These are phyloP conservation scores for Amblyjoppa fuscipennis DNA, from an alignment of 2,888 invertebrate genomes.

Conservation along the genomic window DNA sequence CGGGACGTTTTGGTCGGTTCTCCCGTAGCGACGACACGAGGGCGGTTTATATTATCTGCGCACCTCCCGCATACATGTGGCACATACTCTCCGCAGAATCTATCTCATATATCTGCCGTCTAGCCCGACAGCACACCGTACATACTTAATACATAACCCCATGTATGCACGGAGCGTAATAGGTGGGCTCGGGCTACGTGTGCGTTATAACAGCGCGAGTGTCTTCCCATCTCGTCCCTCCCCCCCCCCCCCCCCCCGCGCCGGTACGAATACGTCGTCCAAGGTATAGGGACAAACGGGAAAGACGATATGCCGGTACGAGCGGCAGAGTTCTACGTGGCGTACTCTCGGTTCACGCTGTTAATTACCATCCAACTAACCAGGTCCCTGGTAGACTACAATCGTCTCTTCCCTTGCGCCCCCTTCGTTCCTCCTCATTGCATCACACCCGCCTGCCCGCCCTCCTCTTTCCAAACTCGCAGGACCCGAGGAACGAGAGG, in stretches of 20 bases:
- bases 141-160: background rate
- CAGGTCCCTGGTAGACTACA: slow-evolving; percentile 56
- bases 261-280: slow-evolving; percentile 9
- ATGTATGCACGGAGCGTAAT: background rate
- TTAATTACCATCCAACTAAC: slow-evolving; percentile 73
- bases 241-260: no score
- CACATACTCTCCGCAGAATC: background rate
- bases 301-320: slow-evolving; percentile 40
- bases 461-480: slow-evolving; percentile 29
- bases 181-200: background rate
- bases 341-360: slow-evolving; percentile 52
- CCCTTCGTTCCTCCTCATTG: slow-evolving; percentile 3
- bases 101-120: slow-evolving; percentile 9
- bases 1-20: slow-evolving; percentile 30
- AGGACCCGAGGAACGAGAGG: background rate
- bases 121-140: background rate
- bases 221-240: background rate
- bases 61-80: slow-evolving; percentile 6
- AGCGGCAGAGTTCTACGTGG: slow-evolving; percentile 46
- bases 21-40: slow-evolving; percentile 16
- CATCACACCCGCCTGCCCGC: background rate
- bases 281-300: slow-evolving; percentile 26
- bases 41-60: slow-evolving; percentile 36
- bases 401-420: slow-evolving; percentile 45
- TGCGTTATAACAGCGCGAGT: background rate